Evolutionary conservation across 2,797 vertebrate genomes (phyloP).

Genomic region (Eulemur albifrons): DNA sequence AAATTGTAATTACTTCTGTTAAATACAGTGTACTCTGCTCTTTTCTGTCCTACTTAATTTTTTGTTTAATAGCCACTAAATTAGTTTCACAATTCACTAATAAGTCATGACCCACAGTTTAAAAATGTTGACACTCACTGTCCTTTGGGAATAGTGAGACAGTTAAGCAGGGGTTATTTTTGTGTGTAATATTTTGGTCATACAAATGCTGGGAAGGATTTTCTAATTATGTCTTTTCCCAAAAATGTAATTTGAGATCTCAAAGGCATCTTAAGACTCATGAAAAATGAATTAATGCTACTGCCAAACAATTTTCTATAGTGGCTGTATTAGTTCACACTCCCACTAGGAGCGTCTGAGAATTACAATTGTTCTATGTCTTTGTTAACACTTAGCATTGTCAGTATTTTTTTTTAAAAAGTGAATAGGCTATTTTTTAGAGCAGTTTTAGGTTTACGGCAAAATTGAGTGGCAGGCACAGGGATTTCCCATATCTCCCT

Average conservation of each 20-base stretch:
- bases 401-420: not conserved
- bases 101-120: not conserved
- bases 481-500: not conserved
- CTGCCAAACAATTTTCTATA: not conserved
- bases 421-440: not conserved
- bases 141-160: not conserved
- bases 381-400: not conserved
- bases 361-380: not conserved
- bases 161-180: not conserved
- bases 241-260: not conserved
- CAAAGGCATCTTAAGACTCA: not conserved
- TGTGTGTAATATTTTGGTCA: not conserved
- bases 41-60: slow-evolving; percentile 6
- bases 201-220: not conserved
- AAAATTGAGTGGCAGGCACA: not conserved
- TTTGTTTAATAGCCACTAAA: not conserved
- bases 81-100: not conserved
- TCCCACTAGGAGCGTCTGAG: not conserved
- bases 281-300: not conserved
- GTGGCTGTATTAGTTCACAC: not conserved
- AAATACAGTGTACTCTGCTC: not conserved
- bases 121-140: not conserved
- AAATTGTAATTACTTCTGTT: not conserved
- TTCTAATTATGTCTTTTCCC: not conserved
- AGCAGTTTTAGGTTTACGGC: not conserved